These are phyloP conservation scores for Drosophila suzukii DNA, from an alignment of 1,140 invertebrate species.

Conservation along the genomic window DNA sequence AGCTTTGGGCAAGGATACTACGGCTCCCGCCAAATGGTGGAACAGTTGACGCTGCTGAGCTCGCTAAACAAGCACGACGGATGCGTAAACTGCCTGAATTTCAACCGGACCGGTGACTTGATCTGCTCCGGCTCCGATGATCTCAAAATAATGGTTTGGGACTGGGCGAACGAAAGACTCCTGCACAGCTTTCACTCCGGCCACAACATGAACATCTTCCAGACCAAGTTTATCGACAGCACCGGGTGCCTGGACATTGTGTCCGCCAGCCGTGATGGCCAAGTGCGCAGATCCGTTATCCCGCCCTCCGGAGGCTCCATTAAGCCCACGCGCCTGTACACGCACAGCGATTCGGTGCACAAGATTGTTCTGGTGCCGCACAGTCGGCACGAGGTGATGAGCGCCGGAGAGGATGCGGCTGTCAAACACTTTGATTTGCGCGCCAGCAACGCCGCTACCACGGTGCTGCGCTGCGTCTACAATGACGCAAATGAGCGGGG, in stretches of 20 bases:
- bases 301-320: constrained; percentile 65
- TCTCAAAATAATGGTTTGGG: constrained; percentile 93
- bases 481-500: constrained; percentile 79
- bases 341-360: constrained; percentile 71
- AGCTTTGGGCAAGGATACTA: constrained; percentile 87
- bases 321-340: constrained; percentile 58
- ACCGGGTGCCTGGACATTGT: constrained; percentile 92
- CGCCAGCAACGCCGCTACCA: constrained; percentile 81
- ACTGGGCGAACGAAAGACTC: constrained; percentile 91
- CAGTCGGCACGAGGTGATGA: constrained; percentile 92
- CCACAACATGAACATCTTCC: constrained; percentile 95
- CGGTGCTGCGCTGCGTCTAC: constrained; percentile 31
- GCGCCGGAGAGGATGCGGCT: constrained; percentile 94
- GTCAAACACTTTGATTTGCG: constrained; percentile 94
- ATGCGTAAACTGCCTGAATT: constrained; percentile 97
- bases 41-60: constrained; percentile 92
- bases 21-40: constrained; percentile 92
- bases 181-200: constrained; percentile 90
- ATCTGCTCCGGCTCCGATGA: constrained; percentile 94
- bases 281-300: constrained; percentile 86
- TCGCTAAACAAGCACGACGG: constrained; percentile 92
- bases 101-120: constrained; percentile 89
- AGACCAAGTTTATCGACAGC: constrained; percentile 89
- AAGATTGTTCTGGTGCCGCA: constrained; percentile 85
- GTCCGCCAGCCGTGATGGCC: constrained; percentile 94